These are phyloP conservation scores for Thymelicus acteon DNA, from an alignment of 2,888 invertebrate species.

Conservation along the genomic window DNA sequence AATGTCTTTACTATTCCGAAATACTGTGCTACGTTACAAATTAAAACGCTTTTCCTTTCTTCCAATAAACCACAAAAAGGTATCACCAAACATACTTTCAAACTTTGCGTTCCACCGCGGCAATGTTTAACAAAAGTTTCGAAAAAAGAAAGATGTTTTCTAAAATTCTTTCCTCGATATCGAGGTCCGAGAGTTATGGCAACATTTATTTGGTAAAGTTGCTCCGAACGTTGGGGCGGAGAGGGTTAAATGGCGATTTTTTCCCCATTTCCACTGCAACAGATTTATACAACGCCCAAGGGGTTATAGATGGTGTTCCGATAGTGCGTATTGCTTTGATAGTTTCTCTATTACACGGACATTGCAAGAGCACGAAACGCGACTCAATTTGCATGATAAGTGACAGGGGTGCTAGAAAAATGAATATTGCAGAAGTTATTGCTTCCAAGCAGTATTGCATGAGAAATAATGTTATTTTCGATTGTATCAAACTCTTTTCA, in stretches of 20 bases:
- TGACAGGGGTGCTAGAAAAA: constrained; percentile 32
- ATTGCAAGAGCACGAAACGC: constrained; percentile 10
- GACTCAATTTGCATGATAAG: constrained; percentile 37
- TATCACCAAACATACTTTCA: constrained; percentile 17
- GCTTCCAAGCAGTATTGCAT: constrained; percentile 12
- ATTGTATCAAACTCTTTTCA: too few species aligned
- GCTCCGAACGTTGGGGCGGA: constrained; percentile 53
- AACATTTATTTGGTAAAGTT: constrained; percentile 57
- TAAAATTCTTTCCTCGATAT: constrained; percentile 52
- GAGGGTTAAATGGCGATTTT: constrained; percentile 69
- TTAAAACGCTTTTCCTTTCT: constrained; percentile 17
- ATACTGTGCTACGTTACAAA: constrained; percentile 1
- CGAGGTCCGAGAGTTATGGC: constrained; percentile 56
- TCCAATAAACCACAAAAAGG: constrained; percentile 29
- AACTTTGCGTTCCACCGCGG: constrained; percentile 26
- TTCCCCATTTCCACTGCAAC: constrained; percentile 63
- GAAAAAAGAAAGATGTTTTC: constrained; percentile 45
- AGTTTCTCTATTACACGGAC: constrained; percentile 35
- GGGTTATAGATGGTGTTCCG: constrained; percentile 61
- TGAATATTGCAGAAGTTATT: constrained; percentile 22
- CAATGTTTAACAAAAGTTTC: constrained; percentile 37
- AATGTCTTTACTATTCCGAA: neutral
- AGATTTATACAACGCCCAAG: constrained; percentile 69
- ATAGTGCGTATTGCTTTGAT: constrained; percentile 48
- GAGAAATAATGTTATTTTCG: neutral